Conservation (phyloP, 2,113 vertebrate species). For the Rhea pennata region DNA sequence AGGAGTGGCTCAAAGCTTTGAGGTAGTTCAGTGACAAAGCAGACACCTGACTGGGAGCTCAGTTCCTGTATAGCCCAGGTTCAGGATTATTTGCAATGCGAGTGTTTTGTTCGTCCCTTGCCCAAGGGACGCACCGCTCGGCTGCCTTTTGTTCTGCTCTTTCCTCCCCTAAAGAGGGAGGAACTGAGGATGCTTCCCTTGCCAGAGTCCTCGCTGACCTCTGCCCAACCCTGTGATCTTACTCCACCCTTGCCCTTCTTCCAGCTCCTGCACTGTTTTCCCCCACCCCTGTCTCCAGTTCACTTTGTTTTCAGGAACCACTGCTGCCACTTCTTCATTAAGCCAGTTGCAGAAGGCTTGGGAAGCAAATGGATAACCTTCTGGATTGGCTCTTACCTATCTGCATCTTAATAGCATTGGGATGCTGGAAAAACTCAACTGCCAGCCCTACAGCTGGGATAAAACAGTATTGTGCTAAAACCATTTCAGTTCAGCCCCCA, state of each 20-base stretch:
- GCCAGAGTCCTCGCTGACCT: constrained; percentile 64
- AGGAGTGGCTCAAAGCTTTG: neutral
- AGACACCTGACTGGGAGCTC: constrained; percentile 29
- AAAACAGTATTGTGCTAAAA: neutral
- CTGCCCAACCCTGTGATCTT: constrained; percentile 59
- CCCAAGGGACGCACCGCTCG: constrained; percentile 12
- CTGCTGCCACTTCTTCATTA: neutral
- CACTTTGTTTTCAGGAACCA: neutral
- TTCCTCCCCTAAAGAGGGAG: constrained; percentile 65
- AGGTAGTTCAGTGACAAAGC: constrained; percentile 21
- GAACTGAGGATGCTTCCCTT: constrained; percentile 69
- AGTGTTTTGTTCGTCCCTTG: constrained; percentile 48
- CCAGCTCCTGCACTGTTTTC: neutral
- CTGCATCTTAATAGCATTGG: neutral
- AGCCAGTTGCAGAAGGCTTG: neutral
- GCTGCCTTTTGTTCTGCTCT: constrained; percentile 67
- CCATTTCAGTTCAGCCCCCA: neutral
- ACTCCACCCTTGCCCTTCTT: constrained; percentile 62
- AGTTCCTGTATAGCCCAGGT: constrained; percentile 48
- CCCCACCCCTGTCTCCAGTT: neutral
- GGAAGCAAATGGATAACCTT: neutral
- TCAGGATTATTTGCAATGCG: constrained; percentile 11
- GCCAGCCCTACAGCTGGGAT: neutral
- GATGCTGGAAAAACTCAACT: neutral
- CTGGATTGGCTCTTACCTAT: neutral